Conservation (phyloP, 1,140 invertebrate species). For the Cyphomyrmex costatus region DNA sequence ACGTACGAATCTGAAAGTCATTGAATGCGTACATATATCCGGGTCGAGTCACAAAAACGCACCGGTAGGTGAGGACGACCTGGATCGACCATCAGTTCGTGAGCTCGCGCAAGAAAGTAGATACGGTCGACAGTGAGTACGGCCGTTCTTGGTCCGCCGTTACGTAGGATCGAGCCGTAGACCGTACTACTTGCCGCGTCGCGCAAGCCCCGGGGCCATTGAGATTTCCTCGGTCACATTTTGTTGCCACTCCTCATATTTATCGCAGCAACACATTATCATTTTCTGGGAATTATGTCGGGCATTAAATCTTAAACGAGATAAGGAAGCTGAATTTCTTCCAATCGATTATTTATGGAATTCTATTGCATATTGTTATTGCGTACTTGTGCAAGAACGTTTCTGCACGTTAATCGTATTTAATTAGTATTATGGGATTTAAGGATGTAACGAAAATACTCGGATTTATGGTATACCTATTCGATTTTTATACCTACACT, state of each 20-base stretch:
- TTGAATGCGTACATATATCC: slow-evolving; percentile 62
- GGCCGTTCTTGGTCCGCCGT: slow-evolving; percentile 52
- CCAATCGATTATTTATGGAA: not conserved
- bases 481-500: no score
- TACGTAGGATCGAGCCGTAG: not conserved
- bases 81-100: slow-evolving; percentile 31
- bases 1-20: slow-evolving; percentile 60
- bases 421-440: not conserved
- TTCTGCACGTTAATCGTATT: not conserved
- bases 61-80: slow-evolving; percentile 44
- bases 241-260: not conserved
- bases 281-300: not conserved
- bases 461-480: no score
- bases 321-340: not conserved
- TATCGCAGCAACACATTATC: not conserved
- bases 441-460: no score
- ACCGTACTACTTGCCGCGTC: slow-evolving; percentile 33
- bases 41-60: slow-evolving; percentile 45
- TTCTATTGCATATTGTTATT: not conserved
- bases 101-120: slow-evolving; percentile 64
- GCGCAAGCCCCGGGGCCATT: not conserved
- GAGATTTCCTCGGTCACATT: slow-evolving; percentile 10
- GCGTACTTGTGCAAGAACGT: not conserved
- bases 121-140: slow-evolving; percentile 61
- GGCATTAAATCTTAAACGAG: not conserved